These are phyloP conservation scores for Temnothorax curvispinosus DNA, from an alignment of 1,140 invertebrate genomes.

Conservation along the genomic window DNA sequence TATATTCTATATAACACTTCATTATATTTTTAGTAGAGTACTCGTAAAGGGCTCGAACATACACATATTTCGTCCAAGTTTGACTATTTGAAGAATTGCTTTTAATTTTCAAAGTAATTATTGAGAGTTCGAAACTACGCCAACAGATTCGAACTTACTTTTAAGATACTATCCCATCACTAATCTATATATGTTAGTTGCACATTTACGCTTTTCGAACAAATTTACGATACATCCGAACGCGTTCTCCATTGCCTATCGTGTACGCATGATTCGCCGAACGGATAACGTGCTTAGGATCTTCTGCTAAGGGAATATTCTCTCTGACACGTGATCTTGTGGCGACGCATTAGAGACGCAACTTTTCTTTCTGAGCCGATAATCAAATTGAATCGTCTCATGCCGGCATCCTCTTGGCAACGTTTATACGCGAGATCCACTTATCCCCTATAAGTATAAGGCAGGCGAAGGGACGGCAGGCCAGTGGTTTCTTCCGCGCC, in stretches of 20 bases:
- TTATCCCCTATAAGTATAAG: conserved; percentile 48
- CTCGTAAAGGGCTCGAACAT: too few relatives aligned
- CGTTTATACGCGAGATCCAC: conserved; percentile 62
- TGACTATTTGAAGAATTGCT: too few relatives aligned
- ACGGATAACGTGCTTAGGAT: conserved; percentile 57
- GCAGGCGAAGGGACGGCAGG: neutral
- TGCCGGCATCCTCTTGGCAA: conserved; percentile 37
- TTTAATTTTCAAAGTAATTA: too few relatives aligned
- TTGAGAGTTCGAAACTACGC: too few relatives aligned
- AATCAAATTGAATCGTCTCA: conserved; percentile 66
- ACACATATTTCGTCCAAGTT: too few relatives aligned
- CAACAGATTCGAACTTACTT: too few relatives aligned
- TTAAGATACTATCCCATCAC: too few relatives aligned
- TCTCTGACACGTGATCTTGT: conserved; percentile 45
- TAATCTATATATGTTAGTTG: neutral
- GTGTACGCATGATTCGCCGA: neutral
- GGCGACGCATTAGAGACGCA: conserved; percentile 46
- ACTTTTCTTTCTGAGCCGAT: conserved; percentile 48
- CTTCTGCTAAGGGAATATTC: conserved; percentile 42
- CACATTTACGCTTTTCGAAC: neutral
- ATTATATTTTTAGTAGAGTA: too few relatives aligned
- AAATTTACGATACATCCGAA: neutral
- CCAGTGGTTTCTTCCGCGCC: conserved; percentile 36
- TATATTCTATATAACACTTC: too few relatives aligned
- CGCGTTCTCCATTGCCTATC: neutral